Evolutionary conservation across 2,113 vertebrate genomes (phyloP).

Genomic region (Sander vitreus): DNA sequence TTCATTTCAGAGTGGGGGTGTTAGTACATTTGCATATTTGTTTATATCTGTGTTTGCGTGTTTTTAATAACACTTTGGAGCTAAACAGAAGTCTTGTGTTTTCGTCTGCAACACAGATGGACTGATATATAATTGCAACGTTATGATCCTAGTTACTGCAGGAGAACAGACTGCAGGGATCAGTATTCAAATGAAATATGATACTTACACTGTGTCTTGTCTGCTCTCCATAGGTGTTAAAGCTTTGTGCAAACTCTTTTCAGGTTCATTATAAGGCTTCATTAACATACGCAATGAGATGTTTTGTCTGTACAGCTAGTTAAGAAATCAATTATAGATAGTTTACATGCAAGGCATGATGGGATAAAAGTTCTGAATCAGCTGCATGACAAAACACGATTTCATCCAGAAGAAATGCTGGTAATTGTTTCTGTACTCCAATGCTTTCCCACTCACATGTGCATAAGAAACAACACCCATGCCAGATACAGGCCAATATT

Average conservation of each 20-base stretch:
- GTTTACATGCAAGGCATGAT: not conserved
- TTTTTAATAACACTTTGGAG: conserved; percentile 44
- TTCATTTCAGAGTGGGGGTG: not conserved
- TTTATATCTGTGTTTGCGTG: not conserved
- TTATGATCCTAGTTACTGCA: conserved; percentile 14
- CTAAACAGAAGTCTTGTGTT: conserved; percentile 30
- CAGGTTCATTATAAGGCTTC: conserved; percentile 28
- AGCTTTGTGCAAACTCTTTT: not conserved
- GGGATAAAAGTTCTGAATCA: not conserved
- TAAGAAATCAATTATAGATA: not conserved
- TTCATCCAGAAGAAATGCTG: not conserved
- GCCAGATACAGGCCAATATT: not conserved
- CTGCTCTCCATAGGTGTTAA: not conserved
- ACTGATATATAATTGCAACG: conserved; percentile 16
- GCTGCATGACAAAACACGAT: not conserved
- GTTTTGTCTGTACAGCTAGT: not conserved
- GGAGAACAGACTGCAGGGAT: conserved; percentile 49
- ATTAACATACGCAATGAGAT: not conserved
- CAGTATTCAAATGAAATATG: conserved; percentile 33
- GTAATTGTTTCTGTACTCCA: not conserved
- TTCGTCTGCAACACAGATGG: conserved; percentile 52
- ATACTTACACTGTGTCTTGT: conserved; percentile 5
- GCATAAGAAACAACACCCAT: not conserved
- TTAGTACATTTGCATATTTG: conserved; percentile 42
- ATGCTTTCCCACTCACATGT: not conserved